Evolutionary conservation across 23 tunicate species (phyloP).

Genomic region (Botrylloides violaceus): DNA sequence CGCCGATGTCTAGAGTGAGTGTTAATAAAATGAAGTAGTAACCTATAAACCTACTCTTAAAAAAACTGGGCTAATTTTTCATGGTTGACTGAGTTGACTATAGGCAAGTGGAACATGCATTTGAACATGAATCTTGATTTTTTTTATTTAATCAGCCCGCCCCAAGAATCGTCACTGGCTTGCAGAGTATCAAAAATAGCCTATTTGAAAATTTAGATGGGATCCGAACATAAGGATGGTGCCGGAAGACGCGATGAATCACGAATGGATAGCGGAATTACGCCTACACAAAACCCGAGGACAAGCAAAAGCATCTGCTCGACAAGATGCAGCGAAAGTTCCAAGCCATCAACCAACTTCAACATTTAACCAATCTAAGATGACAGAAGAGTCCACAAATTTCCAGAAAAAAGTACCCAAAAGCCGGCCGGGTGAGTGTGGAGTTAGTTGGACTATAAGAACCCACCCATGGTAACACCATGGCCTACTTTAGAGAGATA

Average conservation of each 20-base stretch:
- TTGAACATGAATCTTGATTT: too few relatives aligned
- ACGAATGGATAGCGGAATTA: slow-evolving; percentile 86
- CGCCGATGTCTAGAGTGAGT: slow-evolving; percentile 83
- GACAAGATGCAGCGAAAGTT: neutral
- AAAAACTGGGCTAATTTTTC: too few relatives aligned
- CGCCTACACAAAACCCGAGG: slow-evolving; percentile 71
- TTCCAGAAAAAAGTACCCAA: neutral
- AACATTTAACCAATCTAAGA: neutral
- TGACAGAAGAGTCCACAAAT: too few relatives aligned
- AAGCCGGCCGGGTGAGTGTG: neutral
- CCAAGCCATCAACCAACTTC: neutral
- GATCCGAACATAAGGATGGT: slow-evolving; percentile 68
- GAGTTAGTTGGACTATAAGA: too few relatives aligned
- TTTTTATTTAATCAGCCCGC: too few relatives aligned
- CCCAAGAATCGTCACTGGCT: too few relatives aligned
- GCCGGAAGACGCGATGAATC: slow-evolving; percentile 88
- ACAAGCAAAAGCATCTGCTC: slow-evolving; percentile 24
- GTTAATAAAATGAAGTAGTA: too few relatives aligned
- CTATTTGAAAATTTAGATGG: slow-evolving; percentile 41
- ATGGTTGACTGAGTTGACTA: too few relatives aligned
- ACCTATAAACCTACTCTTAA: too few relatives aligned
- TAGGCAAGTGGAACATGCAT: neutral
- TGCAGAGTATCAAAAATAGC: neutral
- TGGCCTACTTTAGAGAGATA: too few relatives aligned
- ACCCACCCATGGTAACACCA: too few relatives aligned